Evolutionary conservation across 2,113 vertebrate genomes (phyloP).

Genomic region (Plecturocebus donacophilus): DNA sequence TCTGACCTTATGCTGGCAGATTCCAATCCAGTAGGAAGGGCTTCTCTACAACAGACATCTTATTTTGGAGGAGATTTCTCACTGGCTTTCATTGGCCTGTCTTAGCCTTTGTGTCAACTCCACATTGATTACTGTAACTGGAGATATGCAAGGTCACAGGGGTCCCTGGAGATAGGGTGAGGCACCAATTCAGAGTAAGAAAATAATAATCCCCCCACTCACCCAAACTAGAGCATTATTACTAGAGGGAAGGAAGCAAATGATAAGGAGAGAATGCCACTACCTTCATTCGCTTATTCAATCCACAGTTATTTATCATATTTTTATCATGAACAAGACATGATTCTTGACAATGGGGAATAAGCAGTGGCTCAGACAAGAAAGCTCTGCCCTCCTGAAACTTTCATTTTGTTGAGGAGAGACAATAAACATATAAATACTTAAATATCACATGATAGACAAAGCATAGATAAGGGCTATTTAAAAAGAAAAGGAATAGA

Average conservation of each 20-base stretch:
- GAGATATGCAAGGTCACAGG: not conserved
- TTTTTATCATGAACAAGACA: not conserved
- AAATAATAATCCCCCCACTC: not conserved
- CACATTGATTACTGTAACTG: not conserved
- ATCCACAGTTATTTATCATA: not conserved
- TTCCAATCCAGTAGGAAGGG: not conserved
- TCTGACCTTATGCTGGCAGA: not conserved
- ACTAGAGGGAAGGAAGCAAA: not conserved
- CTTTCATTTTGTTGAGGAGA: not conserved
- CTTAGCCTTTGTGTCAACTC: not conserved
- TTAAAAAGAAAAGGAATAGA: not conserved
- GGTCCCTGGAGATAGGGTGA: not conserved
- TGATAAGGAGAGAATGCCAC: not conserved
- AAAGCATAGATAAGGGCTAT: not conserved
- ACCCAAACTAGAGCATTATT: not conserved
- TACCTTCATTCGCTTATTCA: not conserved
- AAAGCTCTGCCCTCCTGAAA: not conserved
- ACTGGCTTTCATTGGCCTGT: not conserved
- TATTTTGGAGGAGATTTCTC: not conserved
- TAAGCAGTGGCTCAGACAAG: not conserved
- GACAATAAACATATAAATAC: not conserved
- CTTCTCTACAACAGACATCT: not conserved
- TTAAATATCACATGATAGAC: not conserved
- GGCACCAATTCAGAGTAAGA: not conserved
- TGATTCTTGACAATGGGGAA: not conserved